Percentiles rank a stretch among this genome's conserved stretches.
Conservation (phyloP, 2,797 vertebrate genomes). For the Sebastes alutus region DNA sequence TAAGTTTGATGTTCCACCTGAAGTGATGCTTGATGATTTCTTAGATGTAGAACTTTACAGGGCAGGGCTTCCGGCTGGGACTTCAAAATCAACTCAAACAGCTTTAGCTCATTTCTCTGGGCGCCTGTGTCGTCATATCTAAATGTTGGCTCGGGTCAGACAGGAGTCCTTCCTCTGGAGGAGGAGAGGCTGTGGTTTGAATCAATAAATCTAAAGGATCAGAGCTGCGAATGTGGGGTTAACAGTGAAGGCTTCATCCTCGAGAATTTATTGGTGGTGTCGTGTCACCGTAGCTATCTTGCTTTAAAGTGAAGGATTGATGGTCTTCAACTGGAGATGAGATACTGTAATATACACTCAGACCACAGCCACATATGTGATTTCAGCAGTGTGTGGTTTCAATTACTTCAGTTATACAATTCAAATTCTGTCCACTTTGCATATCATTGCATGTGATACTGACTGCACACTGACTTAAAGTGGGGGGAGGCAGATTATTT, state of each 20-base stretch:
- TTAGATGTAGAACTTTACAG: conserved; percentile 2
- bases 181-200: conserved; percentile 7
- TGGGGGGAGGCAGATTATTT: too few relatives aligned
- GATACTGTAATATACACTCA: background rate
- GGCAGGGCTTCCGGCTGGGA: background rate
- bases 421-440: background rate
- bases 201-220: conserved; percentile 32
- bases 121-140: conserved; percentile 11
- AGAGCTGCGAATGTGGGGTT: background rate
- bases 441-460: background rate
- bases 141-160: conserved; percentile 21
- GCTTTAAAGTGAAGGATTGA: conserved; percentile 17
- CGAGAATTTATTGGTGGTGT: background rate
- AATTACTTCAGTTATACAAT: background rate
- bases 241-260: conserved; percentile 3
- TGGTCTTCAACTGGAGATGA: conserved; percentile 12
- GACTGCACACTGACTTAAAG: background rate
- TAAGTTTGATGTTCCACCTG: background rate
- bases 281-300: background rate
- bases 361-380: conserved; percentile 21
- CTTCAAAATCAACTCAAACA: conserved; percentile 33
- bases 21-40: conserved; percentile 1
- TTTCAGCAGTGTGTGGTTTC: conserved; percentile 27
- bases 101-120: conserved; percentile 35
- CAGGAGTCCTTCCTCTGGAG: conserved; percentile 3